Conservation (phyloP, 2,113 vertebrate species). For the Dasypus novemcinctus region DNA sequence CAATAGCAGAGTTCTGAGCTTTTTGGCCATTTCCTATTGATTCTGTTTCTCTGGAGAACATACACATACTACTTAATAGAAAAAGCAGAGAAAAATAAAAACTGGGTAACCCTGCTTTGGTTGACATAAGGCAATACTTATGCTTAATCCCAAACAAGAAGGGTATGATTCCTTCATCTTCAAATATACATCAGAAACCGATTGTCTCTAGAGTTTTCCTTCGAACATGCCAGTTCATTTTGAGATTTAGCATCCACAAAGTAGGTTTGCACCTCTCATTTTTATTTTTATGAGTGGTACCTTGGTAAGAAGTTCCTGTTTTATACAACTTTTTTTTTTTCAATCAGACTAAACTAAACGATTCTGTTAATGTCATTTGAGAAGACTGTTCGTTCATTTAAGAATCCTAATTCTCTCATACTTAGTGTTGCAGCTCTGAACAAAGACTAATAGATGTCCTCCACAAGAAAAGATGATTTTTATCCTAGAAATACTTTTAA, state of each 20-base stretch:
- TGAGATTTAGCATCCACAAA: neutral
- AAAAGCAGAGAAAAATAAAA: neutral
- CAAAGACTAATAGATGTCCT: conserved; percentile 59
- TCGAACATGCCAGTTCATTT: neutral
- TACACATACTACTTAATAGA: neutral
- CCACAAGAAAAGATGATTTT: conserved; percentile 67
- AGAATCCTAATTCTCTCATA: conserved; percentile 27
- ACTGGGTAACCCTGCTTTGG: neutral
- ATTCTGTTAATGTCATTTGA: neutral
- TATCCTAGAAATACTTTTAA: conserved; percentile 74
- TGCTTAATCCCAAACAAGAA: too few relatives aligned
- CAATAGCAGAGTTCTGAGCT: neutral
- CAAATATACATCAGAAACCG: neutral
- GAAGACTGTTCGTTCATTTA: neutral
- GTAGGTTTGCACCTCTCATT: neutral
- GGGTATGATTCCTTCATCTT: neutral
- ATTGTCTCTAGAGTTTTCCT: neutral
- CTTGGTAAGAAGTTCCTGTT: neutral
- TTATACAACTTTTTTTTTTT: neutral
- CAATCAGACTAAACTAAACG: neutral
- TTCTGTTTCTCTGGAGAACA: too few relatives aligned
- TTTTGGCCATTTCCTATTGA: neutral
- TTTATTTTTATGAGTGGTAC: neutral
- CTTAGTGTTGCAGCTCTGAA: conserved; percentile 25
- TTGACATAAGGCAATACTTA: neutral